phyloP scores from a whole-genome alignment of 53 echinoderm and acorn worm species.

The Stichopus horrens region DNA sequence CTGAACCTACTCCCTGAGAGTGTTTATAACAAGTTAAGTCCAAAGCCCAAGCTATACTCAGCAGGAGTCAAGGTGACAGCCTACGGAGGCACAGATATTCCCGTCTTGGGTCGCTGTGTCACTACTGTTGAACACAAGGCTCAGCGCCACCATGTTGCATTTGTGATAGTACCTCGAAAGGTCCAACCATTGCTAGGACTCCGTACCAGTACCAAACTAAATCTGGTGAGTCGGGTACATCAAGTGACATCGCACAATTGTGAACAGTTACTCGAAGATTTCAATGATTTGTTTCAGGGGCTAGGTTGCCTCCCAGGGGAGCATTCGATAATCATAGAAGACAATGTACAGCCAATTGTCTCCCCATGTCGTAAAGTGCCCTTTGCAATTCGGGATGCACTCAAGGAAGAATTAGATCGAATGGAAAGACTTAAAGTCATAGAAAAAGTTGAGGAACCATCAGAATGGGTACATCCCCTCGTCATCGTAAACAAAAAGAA shows the following conservation, averaged over 20 bases:
- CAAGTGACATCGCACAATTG: not conserved
- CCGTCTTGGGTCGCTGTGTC: slow-evolving; percentile 40
- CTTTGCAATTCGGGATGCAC: slow-evolving; percentile 29
- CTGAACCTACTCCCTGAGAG: slow-evolving; percentile 28
- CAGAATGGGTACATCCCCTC: slow-evolving; percentile 55
- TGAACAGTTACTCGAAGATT: slow-evolving; percentile 14
- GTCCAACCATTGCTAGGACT: slow-evolving; percentile 32
- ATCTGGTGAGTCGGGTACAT: slow-evolving; percentile 17
- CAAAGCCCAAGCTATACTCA: slow-evolving; percentile 15
- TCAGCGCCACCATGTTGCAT: not conserved
- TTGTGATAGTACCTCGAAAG: slow-evolving; percentile 30
- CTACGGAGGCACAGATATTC: slow-evolving; percentile 7
- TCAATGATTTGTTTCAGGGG: slow-evolving; percentile 34
- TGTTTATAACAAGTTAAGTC: slow-evolving; percentile 5
- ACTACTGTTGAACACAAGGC: slow-evolving; percentile 25
- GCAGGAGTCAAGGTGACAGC: slow-evolving; percentile 30
- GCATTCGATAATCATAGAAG: slow-evolving; percentile 3
- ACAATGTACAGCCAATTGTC: slow-evolving; percentile 1
- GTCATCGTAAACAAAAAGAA: slow-evolving; percentile 58
- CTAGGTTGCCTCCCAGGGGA: slow-evolving; percentile 50
- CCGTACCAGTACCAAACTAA: slow-evolving; percentile 6
- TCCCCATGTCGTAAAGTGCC: slow-evolving; percentile 52
- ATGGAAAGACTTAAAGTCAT: slow-evolving; percentile 44
- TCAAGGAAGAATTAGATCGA: slow-evolving; percentile 48
- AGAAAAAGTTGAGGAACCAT: slow-evolving; percentile 45